Percentiles rank a stretch among this genome's conserved stretches.
These are phyloP conservation scores for Heliconius himera DNA, from an alignment of 1,140 invertebrate genomes.

Conservation along the genomic window DNA sequence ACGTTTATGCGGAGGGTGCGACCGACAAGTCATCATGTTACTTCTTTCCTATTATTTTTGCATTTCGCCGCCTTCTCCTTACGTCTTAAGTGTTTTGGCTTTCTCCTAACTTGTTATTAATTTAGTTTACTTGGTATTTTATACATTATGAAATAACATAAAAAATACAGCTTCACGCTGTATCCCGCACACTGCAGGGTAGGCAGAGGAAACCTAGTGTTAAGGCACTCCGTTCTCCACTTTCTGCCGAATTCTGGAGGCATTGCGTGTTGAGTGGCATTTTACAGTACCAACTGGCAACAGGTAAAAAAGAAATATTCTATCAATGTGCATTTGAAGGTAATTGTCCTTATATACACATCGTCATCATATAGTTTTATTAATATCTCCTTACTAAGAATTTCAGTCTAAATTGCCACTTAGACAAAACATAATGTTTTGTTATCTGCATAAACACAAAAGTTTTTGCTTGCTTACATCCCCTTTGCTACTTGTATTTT, in stretches of 20 bases:
- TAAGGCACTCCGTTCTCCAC: no score
- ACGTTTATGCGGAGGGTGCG: slow-evolving; percentile 74
- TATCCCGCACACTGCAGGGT: no score
- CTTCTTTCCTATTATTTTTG: slow-evolving; percentile 74
- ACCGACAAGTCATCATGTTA: slow-evolving; percentile 78
- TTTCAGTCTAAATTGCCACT: slow-evolving; percentile 7
- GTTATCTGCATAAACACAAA: slow-evolving; percentile 54
- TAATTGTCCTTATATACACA: not conserved
- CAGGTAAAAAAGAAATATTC: not conserved
- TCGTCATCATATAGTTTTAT: not conserved
- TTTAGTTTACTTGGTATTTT: not conserved
- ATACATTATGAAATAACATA: not conserved
- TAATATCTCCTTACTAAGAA: not conserved
- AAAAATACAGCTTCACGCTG: not conserved
- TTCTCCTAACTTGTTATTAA: slow-evolving; percentile 1
- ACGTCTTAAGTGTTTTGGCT: slow-evolving; percentile 55
- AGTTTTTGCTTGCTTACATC: slow-evolving; percentile 68
- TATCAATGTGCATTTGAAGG: not conserved
- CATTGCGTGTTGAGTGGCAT: no score
- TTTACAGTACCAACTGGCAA: not conserved
- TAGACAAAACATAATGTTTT: slow-evolving; percentile 39
- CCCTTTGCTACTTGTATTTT: slow-evolving; percentile 77
- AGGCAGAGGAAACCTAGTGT: no score
- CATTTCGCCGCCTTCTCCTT: slow-evolving; percentile 52
- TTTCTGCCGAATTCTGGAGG: no score